Evolutionary conservation across 2,797 vertebrate species (phyloP), one percentile per base, ranked within the genome.

Genomic region (Notoglanidium macrostoma): DNA sequence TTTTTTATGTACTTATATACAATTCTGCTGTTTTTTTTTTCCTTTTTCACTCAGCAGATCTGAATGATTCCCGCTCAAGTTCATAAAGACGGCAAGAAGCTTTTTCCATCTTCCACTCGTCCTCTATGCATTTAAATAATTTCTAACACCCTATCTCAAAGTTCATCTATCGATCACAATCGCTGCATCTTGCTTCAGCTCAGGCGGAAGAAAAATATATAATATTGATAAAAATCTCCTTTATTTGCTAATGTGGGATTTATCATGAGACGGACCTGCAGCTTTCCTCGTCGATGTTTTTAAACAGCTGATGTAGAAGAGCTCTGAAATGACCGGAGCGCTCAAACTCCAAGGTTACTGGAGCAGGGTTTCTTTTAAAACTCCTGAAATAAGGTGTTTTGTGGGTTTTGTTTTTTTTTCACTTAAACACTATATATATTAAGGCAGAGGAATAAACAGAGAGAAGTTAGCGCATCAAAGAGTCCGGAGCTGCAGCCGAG

Each of bases 391-490:
- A 94, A 90, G 32, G 89, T 91, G 46, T 40, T 40, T 40, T 40
- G 94, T 95, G 94, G 26, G 23, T 21, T 72, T 12, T 73, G 23
- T 21, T 72, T 12, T 73, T 46, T 46, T 73, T 26, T 7, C 92
- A 92, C 93, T 94, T 95, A 95, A 93, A 94, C 94, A 94, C 94
- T 94, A 94, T 94, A 95, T 92, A 96, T 94, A 93, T 96, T 11
- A 44, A 95, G 92, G 91, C 92, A 90, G 93, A 91, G 92, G 94
- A 95, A 96, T 94, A 95, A 95, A 96, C 94, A 93, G 94, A 95
- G 92, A 94, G 95, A 95, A 95, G 94, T 95, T 94, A 40, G 87
- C 88, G 92, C 95, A 96, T 96, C 94, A 96, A 96, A 96, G 95
- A 92, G 93, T 93, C 91, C 79, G 51, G 94, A 93, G 94, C 94